phyloP scores from a whole-genome alignment of 2,113 vertebrate species.

The Brachionichthys hirsutus region DNA sequence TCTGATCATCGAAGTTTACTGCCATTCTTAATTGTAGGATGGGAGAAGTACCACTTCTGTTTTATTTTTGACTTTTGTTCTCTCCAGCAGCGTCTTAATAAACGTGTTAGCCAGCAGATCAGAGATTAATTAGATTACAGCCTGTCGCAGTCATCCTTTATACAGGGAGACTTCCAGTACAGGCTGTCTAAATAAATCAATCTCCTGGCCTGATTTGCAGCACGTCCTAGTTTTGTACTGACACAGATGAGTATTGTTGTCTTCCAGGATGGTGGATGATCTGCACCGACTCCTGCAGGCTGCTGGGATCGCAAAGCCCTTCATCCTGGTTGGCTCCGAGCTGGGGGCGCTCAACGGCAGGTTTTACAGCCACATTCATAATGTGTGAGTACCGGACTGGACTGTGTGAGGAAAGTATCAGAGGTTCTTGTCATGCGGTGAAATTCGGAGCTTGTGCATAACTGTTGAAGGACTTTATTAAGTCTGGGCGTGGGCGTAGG shows the following conservation, averaged over 20 bases:
- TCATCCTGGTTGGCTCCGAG: slow-evolving; percentile 81
- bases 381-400: slow-evolving; percentile 65
- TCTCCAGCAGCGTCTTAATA: slow-evolving; percentile 4
- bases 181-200: slow-evolving; percentile 38
- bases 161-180: slow-evolving; percentile 4
- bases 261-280: slow-evolving; percentile 83
- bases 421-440: no score
- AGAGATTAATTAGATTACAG: slow-evolving; percentile 24
- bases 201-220: slow-evolving; percentile 32
- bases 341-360: slow-evolving; percentile 78
- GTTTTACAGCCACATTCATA: slow-evolving; percentile 82
- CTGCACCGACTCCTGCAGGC: slow-evolving; percentile 78
- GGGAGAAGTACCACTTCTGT: background rate
- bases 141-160: slow-evolving; percentile 26
- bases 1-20: slow-evolving; percentile 32
- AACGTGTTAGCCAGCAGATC: slow-evolving; percentile 22
- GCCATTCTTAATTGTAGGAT: background rate
- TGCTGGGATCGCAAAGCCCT: slow-evolving; percentile 73
- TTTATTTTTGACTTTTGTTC: slow-evolving; percentile 1
- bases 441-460: no score
- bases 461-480: no score
- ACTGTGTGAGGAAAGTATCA: no score
- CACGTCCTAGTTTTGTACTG: slow-evolving; percentile 26
- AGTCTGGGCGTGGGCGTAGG: no score
- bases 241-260: slow-evolving; percentile 45